Evolutionary conservation across 2,888 invertebrate species (phyloP).

Genomic region (Platycheirus rosarum): DNA sequence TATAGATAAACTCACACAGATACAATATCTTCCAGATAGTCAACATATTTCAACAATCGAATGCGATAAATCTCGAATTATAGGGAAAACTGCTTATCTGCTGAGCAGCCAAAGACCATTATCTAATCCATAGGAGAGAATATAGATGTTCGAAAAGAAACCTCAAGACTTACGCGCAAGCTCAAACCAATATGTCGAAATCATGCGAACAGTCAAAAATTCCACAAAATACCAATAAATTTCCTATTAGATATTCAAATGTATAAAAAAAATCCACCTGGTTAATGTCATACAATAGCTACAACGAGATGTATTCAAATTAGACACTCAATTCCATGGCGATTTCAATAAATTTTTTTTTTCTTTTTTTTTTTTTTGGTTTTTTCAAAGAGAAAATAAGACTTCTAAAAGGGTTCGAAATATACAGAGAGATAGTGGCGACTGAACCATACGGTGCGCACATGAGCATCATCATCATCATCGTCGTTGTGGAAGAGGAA

Average conservation of each 20-base stretch:
- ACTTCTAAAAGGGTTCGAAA: constrained; percentile 61
- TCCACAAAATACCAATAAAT: constrained; percentile 62
- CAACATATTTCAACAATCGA: constrained; percentile 59
- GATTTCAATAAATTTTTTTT: constrained; percentile 65
- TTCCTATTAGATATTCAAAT: constrained; percentile 65
- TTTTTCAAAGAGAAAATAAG: constrained; percentile 70
- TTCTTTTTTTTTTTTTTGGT: background rate
- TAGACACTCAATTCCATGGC: constrained; percentile 71
- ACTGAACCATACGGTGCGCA: constrained; percentile 13
- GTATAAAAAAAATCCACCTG: constrained; percentile 51
- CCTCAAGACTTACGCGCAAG: constrained; percentile 33
- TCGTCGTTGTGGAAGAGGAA: constrained; percentile 43
- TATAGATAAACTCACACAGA: background rate
- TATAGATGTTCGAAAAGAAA: constrained; percentile 16
- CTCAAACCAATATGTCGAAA: constrained; percentile 61
- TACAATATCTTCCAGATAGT: constrained; percentile 7
- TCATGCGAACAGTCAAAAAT: constrained; percentile 34
- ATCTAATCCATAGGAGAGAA: constrained; percentile 58
- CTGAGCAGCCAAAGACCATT: constrained; percentile 46
- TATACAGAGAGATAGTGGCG: constrained; percentile 1
- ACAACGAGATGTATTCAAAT: constrained; percentile 72
- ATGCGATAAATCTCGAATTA: constrained; percentile 68
- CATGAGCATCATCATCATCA: constrained; percentile 16
- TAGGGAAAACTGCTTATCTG: constrained; percentile 60
- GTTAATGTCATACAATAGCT: constrained; percentile 56